phyloP scores from a whole-genome alignment of 1,140 invertebrate species.

The Acyrthosiphon pisum region DNA sequence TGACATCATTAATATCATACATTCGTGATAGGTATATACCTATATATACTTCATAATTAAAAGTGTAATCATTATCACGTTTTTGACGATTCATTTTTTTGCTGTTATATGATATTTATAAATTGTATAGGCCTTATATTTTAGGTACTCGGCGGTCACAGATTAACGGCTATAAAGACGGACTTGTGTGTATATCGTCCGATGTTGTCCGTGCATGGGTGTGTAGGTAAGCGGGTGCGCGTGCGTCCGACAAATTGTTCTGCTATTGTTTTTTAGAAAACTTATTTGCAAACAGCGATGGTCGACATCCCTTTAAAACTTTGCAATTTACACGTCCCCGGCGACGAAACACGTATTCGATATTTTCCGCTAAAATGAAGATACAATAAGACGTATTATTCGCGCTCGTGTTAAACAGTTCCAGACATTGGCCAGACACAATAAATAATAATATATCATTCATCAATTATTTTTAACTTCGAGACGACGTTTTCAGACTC shows the following conservation, averaged over 20 bases:
- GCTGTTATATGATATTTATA: too few species aligned
- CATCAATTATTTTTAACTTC: not conserved
- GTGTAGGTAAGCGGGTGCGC: too few species aligned
- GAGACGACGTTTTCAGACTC: not conserved
- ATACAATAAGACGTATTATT: too few species aligned
- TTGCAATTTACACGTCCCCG: constrained; percentile 2
- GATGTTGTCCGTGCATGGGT: not conserved
- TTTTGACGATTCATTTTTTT: too few species aligned
- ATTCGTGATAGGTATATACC: too few species aligned
- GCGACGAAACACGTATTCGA: not conserved
- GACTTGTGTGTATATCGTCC: not conserved
- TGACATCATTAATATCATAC: too few species aligned
- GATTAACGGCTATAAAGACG: not conserved
- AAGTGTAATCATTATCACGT: too few species aligned
- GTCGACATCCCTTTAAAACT: constrained; percentile 10
- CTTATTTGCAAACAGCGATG: not conserved
- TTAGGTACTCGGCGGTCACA: not conserved
- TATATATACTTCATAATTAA: too few species aligned
- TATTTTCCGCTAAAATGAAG: not conserved
- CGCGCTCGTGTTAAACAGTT: not conserved
- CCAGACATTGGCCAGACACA: not conserved
- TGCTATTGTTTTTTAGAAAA: not conserved
- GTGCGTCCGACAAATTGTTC: not conserved
- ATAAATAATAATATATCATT: not conserved
- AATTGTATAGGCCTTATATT: too few species aligned